These are phyloP conservation scores for Opisthograptis luteolata DNA, from an alignment of 2,888 invertebrate species.

Conservation along the genomic window DNA sequence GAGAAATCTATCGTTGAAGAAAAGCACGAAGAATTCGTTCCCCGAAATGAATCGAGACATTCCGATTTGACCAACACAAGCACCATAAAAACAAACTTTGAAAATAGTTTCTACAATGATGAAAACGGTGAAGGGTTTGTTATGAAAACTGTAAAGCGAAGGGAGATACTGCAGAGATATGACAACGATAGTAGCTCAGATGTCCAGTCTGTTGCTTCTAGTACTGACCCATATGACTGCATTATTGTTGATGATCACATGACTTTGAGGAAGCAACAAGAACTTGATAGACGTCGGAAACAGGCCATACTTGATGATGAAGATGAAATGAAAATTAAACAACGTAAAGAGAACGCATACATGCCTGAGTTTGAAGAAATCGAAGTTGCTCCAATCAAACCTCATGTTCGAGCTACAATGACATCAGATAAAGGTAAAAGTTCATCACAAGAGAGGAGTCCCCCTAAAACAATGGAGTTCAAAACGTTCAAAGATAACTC, in stretches of 20 bases:
- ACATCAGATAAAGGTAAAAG: constrained; percentile 74
- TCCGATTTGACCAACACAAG: constrained; percentile 79
- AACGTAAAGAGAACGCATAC: constrained; percentile 73
- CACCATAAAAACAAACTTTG: constrained; percentile 82
- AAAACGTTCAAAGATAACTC: constrained; percentile 81
- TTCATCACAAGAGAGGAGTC: constrained; percentile 67
- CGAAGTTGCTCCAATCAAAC: constrained; percentile 78
- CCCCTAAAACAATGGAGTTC: constrained; percentile 77
- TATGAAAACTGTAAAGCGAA: constrained; percentile 89
- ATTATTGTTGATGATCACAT: constrained; percentile 93
- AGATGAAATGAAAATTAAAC: constrained; percentile 51
- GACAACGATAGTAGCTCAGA: constrained; percentile 87
- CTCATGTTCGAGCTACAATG: constrained; percentile 73
- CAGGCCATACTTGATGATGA: constrained; percentile 67
- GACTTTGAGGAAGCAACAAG: constrained; percentile 81
- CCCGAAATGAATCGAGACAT: constrained; percentile 76
- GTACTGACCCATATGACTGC: constrained; percentile 91
- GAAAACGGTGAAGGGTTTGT: constrained; percentile 87
- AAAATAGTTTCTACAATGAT: constrained; percentile 87
- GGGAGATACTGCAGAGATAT: constrained; percentile 89
- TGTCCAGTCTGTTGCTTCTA: constrained; percentile 86
- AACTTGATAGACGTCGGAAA: constrained; percentile 75
- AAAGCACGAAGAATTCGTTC: constrained; percentile 69
- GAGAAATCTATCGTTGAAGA: constrained; percentile 76
- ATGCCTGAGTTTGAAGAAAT: constrained; percentile 82